Conservation (phyloP, 2,797 vertebrate species). For the Nasua narica region DNA sequence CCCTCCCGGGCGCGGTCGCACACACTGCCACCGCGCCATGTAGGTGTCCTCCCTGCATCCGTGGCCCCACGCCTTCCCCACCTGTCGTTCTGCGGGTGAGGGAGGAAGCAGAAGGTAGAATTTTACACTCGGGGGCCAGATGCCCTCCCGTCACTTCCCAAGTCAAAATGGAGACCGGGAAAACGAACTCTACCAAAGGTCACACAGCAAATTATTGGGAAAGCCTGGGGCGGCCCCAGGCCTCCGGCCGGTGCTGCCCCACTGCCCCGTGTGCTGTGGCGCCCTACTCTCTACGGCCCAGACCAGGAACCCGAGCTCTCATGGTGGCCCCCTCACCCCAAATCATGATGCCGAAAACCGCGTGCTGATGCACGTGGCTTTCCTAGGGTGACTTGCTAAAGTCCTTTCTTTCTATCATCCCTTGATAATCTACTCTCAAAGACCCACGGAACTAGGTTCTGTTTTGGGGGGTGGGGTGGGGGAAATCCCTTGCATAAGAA, state of each 20-base stretch:
- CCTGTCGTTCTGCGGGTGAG: not conserved
- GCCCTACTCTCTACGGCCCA: not conserved
- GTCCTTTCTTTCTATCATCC: not conserved
- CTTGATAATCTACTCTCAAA: conserved; percentile 28
- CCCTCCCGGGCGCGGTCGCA: no score
- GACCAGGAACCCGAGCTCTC: not conserved
- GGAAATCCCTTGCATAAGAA: conserved; percentile 73
- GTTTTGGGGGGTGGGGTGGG: not conserved
- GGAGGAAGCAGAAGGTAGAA: not conserved
- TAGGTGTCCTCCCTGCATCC: not conserved
- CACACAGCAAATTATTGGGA: not conserved
- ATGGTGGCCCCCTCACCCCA: not conserved
- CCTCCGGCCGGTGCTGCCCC: not conserved
- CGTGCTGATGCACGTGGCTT: not conserved
- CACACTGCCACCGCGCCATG: no score
- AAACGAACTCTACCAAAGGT: not conserved
- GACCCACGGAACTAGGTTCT: conserved; percentile 19
- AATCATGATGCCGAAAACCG: not conserved
- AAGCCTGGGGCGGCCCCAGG: not conserved
- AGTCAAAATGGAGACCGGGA: not conserved
- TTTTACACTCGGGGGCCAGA: not conserved
- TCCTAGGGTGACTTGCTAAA: not conserved
- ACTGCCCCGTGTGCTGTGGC: not conserved
- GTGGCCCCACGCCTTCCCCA: not conserved
- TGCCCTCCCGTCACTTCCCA: not conserved